Evolutionary conservation across 2,888 invertebrate genomes (phyloP).

Genomic region (Epirrhoe tristata): DNA sequence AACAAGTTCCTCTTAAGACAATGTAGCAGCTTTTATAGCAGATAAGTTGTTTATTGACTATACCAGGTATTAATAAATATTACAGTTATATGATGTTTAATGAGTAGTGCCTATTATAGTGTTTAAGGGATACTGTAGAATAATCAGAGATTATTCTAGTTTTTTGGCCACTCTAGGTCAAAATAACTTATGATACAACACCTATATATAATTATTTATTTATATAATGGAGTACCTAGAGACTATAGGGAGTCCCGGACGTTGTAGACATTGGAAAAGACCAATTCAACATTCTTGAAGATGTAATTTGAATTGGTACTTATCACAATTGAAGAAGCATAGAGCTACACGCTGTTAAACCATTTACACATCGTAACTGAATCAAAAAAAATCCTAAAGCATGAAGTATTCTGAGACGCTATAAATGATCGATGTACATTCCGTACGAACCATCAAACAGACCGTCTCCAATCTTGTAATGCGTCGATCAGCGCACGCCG

Average conservation of each 20-base stretch:
- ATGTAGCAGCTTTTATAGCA: constrained; percentile 18
- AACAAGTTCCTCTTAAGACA: constrained; percentile 7
- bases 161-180: neutral
- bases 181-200: neutral
- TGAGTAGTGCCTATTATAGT: constrained; percentile 10
- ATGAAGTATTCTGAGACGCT: constrained; percentile 1
- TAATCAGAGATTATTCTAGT: neutral
- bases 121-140: neutral
- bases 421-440: constrained; percentile 19
- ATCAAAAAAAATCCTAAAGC: too few species aligned
- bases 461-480: constrained; percentile 45
- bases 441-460: constrained; percentile 23
- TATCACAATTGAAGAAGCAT: too few species aligned
- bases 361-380: too few species aligned
- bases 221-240: too few species aligned
- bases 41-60: constrained; percentile 19
- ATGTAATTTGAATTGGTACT: too few species aligned
- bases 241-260: too few species aligned
- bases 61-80: constrained; percentile 11
- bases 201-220: neutral
- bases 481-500: constrained; percentile 49
- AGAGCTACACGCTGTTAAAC: too few species aligned
- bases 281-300: too few species aligned
- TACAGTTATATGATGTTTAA: constrained; percentile 22
- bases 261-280: too few species aligned